Conservation (phyloP, 1,140 invertebrate genomes). For the Liolophura sinensis region DNA sequence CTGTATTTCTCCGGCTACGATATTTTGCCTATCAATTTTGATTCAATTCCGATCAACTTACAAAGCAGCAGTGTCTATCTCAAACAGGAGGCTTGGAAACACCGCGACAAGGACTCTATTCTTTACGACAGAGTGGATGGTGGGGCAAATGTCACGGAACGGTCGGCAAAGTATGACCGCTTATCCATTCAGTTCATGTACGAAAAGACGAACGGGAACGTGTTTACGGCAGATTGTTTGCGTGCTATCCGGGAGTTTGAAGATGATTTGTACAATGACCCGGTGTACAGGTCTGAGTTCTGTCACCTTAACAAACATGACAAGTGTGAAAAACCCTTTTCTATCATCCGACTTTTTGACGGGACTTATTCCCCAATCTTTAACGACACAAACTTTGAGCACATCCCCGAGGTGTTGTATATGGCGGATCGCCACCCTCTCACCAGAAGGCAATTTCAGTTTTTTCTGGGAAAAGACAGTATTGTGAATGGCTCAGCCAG, state of each 20-base stretch:
- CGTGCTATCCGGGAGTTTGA: background rate
- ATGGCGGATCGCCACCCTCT: background rate
- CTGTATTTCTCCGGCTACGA: background rate
- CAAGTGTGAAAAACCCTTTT: background rate
- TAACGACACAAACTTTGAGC: background rate
- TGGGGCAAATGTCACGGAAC: background rate
- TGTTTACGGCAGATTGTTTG: background rate
- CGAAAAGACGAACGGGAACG: conserved; percentile 1
- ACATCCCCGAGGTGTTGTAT: background rate
- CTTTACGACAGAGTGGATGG: too few relatives aligned
- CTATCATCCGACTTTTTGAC: conserved; percentile 2
- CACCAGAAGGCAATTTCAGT: too few relatives aligned
- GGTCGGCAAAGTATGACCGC: background rate
- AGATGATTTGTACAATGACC: conserved; percentile 4
- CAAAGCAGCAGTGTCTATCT: background rate
- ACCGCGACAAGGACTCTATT: too few relatives aligned
- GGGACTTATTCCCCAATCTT: background rate
- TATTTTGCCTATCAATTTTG: background rate
- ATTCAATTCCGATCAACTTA: too few relatives aligned
- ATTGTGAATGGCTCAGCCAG: too few relatives aligned
- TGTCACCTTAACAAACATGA: background rate
- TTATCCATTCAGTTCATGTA: background rate
- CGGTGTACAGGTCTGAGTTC: background rate
- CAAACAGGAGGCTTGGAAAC: background rate
- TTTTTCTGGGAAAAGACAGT: too few relatives aligned